Base-by-base conservation (phyloP, 2,797 vertebrate species). In the Poeciliopsis presidionis region DNA sequence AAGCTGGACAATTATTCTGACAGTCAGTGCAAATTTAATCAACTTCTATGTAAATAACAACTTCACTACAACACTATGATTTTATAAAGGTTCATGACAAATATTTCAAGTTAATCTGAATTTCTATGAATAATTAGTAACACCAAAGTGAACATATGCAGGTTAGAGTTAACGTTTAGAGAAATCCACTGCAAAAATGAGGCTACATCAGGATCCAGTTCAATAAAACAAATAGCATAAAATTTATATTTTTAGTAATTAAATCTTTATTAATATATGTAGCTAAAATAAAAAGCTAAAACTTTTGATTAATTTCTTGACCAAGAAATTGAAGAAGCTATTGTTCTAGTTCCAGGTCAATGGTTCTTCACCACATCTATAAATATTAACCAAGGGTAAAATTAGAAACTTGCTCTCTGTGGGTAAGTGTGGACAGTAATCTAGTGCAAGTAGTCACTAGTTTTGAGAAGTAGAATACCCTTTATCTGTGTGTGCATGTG, bases 381-480 rank as follows among this genome's bases (percentile, higher is more conserved):
- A 89, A 93, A 95, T 93, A 94, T 93, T 93, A 75, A 95, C 83
- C 83, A 81, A 72, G 78, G 83, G 79, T 92, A 92, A 91, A 93
- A 90, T 92, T 94, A 94, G 91, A 92, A 87, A 70, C 46, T 25
- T 67, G 76, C 81, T 89, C 84, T 81, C 84, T 86, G 77, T 63
- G 79, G 51, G 78, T 77, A 55, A 45, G 51, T 80, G 36, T 45
- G 63, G 80, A 71, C 30, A 61, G 57, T 78, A 57, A 72, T 87
- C 82, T 86, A 76, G 77, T 70, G 87, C 53, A 82, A 77, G 86
- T 84, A 82, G 73, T 78, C 85, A 39, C 70, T 72, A 79, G 82
- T 88, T 81, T 74, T 86, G 86, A 83, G 61, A 76, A 59, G 30
- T 78, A 83, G 82, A 45, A 72, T 74, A 84, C 83, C 72, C 59